Evolutionary conservation across 2,113 vertebrate species (phyloP).

Genomic region (Burhinus oedicnemus): DNA sequence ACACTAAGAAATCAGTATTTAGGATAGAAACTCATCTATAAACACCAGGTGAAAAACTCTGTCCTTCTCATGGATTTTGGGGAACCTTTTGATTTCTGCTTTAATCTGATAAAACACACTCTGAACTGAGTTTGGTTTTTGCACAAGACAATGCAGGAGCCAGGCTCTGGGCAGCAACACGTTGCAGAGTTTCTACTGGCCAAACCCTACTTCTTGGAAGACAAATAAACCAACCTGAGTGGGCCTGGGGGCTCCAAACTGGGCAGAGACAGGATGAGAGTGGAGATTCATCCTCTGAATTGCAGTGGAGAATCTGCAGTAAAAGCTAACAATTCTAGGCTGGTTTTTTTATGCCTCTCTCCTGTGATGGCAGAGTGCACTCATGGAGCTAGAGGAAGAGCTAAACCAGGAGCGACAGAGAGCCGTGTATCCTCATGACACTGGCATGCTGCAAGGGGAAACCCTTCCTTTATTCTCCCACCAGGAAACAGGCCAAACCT

Average conservation of each 20-base stretch:
- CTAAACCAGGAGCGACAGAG: not conserved
- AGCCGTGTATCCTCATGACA: not conserved
- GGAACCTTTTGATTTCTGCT: not conserved
- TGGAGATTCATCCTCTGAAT: not conserved
- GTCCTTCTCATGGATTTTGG: not conserved
- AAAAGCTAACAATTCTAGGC: not conserved
- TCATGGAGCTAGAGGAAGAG: not conserved
- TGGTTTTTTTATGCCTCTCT: not conserved
- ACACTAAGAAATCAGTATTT: not conserved
- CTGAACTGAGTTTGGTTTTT: not conserved
- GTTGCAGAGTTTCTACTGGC: not conserved
- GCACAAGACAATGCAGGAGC: not conserved
- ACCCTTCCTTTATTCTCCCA: not conserved
- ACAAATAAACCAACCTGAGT: not conserved
- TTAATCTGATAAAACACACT: not conserved
- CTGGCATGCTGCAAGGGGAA: not conserved
- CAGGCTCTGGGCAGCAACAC: not conserved
- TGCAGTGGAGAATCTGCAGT: not conserved
- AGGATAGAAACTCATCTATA: not conserved
- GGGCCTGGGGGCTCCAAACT: not conserved
- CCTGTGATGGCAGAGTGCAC: not conserved
- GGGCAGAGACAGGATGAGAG: not conserved
- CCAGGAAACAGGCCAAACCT: constrained; percentile 8
- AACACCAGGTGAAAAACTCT: not conserved
- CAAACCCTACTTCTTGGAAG: not conserved